phyloP scores from a whole-genome alignment of 1,140 invertebrate genomes.

The Bombus terrestris region DNA sequence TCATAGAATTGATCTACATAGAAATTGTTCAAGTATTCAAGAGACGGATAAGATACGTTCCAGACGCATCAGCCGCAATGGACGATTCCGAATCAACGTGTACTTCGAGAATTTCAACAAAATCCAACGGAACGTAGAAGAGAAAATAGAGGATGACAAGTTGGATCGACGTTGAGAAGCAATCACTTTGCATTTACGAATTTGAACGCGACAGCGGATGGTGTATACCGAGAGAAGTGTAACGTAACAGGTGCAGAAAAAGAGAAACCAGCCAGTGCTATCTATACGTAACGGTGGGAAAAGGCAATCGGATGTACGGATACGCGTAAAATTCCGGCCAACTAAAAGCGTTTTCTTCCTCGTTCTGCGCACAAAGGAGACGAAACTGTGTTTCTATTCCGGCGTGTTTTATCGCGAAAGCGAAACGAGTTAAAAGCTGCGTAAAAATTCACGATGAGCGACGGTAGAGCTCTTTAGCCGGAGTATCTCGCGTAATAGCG shows the following conservation, averaged over 20 bases:
- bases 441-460: constrained; percentile 51
- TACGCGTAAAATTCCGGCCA: constrained; percentile 24
- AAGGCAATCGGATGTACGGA: constrained; percentile 1
- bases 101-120: not conserved
- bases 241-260: not conserved
- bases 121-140: not conserved
- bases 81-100: not conserved
- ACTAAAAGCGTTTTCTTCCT: constrained; percentile 20
- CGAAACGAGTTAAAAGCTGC: constrained; percentile 48
- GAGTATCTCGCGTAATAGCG: constrained; percentile 49
- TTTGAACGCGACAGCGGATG: not conserved
- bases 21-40: too few species aligned
- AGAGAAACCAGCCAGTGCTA: not conserved
- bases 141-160: not conserved
- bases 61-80: too few species aligned
- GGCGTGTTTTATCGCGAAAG: constrained; percentile 10
- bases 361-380: not conserved
- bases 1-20: too few species aligned
- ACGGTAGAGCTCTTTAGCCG: constrained; percentile 44
- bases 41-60: too few species aligned
- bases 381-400: not conserved
- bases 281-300: not conserved
- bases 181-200: not conserved
- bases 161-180: not conserved
- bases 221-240: not conserved